Base-by-base conservation (phyloP, 1,140 invertebrate genomes). In the Pseudoatta argentina region DNA sequence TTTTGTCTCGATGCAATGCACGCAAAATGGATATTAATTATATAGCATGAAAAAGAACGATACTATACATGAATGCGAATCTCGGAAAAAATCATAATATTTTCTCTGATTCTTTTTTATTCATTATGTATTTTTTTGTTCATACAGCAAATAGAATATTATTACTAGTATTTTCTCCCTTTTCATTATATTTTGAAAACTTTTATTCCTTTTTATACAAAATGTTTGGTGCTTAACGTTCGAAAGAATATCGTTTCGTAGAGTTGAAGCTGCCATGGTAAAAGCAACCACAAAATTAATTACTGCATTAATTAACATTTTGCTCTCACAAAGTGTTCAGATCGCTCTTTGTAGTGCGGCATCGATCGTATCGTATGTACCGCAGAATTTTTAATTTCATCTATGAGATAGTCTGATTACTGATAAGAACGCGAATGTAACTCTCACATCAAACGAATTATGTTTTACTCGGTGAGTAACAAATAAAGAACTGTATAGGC, bases 281-380 rank as follows among this genome's bases (percentile, higher is more conserved):
- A 73, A 83, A 64, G 64, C 64, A 30, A 27, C 76, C 85, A 69
- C 85, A 71, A 69, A 86, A 86, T 86, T 86, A 86, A 86, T 86
- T 86, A 86, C 16, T 24, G 27, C 53, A 86, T 86, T 86, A 86
- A 86, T 86, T 86, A 86, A 81, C 85, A 57, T 79, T 81, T 85
- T 73, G 61, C 73, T 10, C 16, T 78, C 24, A 79, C 73, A 85
- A 85, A 85, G 83, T 85, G 61, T 51, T 61, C 55, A 12, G n/a
- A 55, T 24, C n/a, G 51, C 71, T 55, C 88, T 86, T 88, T 89
- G 87, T 79, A 73, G 57, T 51, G 1, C 67, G 7, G 44, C 59
- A 48, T 24, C 24, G 57, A 79, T 71, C 75, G 67, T 57, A 83
- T 83, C 67, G 24, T 27, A 57, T 6, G 53, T n/a, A 75, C 69